Percentiles rank a stretch among this genome's conserved stretches.
phyloP scores from a whole-genome alignment of 2,888 invertebrate species.

The Perizoma affinitatum region DNA sequence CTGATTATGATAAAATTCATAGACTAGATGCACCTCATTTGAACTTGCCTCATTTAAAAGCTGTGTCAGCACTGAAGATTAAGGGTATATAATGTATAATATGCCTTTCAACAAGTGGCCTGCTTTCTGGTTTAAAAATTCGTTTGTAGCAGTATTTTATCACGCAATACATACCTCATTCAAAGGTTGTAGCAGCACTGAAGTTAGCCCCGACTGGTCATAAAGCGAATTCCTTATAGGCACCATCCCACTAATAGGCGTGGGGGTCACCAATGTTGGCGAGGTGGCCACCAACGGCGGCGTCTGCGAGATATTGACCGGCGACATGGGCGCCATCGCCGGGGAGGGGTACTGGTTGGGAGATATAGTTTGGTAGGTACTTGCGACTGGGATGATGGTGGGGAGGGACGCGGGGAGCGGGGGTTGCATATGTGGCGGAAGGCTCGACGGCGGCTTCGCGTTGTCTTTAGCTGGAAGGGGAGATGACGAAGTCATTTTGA shows the following conservation, averaged over 20 bases:
- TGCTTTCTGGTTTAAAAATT: too few species aligned
- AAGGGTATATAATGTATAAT: too few species aligned
- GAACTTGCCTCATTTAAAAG: conserved; percentile 72
- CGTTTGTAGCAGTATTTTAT: too few species aligned
- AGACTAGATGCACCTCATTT: too few species aligned
- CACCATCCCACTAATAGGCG: conserved; percentile 70
- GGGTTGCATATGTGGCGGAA: conserved; percentile 61
- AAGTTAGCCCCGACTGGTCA: conserved; percentile 70
- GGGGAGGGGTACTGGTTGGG: conserved; percentile 33
- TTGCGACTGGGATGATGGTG: conserved; percentile 61
- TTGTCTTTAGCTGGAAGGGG: conserved; percentile 64
- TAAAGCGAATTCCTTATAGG: conserved; percentile 73
- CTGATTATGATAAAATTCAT: too few species aligned
- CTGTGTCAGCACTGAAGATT: conserved; percentile 65
- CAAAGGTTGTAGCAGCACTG: conserved; percentile 72
- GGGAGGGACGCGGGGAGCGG: conserved; percentile 57
- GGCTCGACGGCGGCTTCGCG: conserved; percentile 50
- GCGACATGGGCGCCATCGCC: conserved; percentile 42
- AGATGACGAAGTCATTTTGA: background rate
- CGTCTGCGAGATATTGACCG: conserved; percentile 54
- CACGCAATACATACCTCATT: conserved; percentile 63
- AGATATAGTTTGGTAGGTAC: conserved; percentile 40
- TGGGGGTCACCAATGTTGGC: conserved; percentile 58
- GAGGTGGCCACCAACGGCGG: conserved; percentile 47
- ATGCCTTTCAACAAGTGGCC: too few species aligned